phyloP scores from a whole-genome alignment of 2,797 vertebrate genomes.

The Holocentrus rufus region DNA sequence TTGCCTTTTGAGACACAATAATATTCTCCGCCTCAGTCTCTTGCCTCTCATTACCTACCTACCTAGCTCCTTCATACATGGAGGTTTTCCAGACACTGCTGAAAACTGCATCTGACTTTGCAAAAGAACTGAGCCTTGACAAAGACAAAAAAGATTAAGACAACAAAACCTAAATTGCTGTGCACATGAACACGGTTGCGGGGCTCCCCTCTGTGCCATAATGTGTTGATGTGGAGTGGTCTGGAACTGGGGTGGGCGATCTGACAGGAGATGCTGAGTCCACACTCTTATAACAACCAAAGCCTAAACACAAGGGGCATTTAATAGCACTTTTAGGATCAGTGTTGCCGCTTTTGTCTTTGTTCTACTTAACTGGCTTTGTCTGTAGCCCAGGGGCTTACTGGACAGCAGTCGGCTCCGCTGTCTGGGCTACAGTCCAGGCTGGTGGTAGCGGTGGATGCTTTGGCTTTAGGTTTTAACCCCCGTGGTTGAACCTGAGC shows the following conservation, averaged over 20 bases:
- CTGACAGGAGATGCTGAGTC: conserved; percentile 45
- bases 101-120: conserved; percentile 1
- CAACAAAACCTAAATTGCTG: conserved; percentile 5
- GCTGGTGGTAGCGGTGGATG: conserved; percentile 44
- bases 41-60: background rate
- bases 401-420: conserved; percentile 59
- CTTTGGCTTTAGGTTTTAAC: conserved; percentile 64
- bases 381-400: conserved; percentile 59
- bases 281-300: conserved; percentile 39
- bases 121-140: conserved; percentile 18
- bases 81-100: conserved; percentile 31
- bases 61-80: conserved; percentile 13
- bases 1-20: conserved; percentile 19
- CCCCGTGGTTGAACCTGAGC: conserved; percentile 66
- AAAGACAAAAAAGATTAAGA: conserved; percentile 35
- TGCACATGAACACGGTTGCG: background rate
- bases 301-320: conserved; percentile 30
- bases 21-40: conserved; percentile 19
- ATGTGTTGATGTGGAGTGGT: conserved; percentile 33
- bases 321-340: conserved; percentile 42
- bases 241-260: conserved; percentile 38
- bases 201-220: conserved; percentile 27
- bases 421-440: conserved; percentile 70
- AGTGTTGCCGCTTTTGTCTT: conserved; percentile 54
- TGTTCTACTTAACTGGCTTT: conserved; percentile 54